Base-by-base conservation (phyloP, 2,113 vertebrate species). In the Strix uralensis region DNA sequence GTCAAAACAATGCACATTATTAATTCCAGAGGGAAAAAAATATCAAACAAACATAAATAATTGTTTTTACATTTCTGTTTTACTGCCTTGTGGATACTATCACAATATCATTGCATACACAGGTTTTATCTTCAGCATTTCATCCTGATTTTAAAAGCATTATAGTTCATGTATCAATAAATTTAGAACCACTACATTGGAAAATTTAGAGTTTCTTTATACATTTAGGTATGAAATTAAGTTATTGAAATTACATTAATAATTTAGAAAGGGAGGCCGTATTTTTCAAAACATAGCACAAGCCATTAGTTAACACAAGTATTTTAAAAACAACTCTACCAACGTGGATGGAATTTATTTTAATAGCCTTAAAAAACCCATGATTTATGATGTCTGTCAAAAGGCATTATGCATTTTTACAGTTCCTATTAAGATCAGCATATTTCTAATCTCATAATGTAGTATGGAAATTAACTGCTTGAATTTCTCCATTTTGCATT, bases 361-460 rank as follows among this genome's bases (percentile, higher is more conserved):
- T 95, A 97, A 90, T 49, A 94, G 85, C 62, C 79, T 96, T 90
- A 75, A 92, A 94, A 94, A 92, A 29, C 40, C 58, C 66, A 74
- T 81, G 82, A 97, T 96, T 90, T 96, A 96, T 65, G 42, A 92
- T 86, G 49, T 95, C 79, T 96, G 97, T 82, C 95, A 90, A 69
- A 96, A 86, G 75, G 12, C 74, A 94, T 94, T 96, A 95, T 36
- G 51, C 85, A 67, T 91, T 96, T 94, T 92, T 95, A 80, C 81
- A 86, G 69, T 80, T 91, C 72, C 58, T 93, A 66, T 78, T 96
- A 88, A 90, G 91, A 94, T 77, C 91, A 90, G 46, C 85, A 44
- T 78, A 87, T 88, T 94, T 96, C 63, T 96, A 55, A 92, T 92
- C 83, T 96, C 67, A 55, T 80, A 95, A 94, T 69, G 58, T 65